Evolutionary conservation across 2,113 vertebrate species (phyloP).

Genomic region (Camelus bactrianus): DNA sequence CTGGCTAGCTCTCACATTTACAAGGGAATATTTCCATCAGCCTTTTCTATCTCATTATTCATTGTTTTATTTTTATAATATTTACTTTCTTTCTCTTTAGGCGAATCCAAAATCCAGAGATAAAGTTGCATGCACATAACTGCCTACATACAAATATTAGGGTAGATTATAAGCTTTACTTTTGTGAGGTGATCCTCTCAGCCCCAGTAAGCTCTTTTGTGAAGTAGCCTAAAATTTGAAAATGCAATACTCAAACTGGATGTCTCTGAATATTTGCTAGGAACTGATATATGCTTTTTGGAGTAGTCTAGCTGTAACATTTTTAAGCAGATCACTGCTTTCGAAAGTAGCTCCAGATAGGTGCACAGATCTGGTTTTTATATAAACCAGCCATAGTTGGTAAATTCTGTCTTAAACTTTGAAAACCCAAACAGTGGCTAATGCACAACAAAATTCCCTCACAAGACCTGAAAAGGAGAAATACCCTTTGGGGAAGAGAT

Average conservation of each 20-base stretch:
- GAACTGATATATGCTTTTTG: constrained; percentile 36
- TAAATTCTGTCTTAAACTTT: constrained; percentile 43
- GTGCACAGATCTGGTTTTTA: constrained; percentile 14
- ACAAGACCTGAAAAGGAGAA: background rate
- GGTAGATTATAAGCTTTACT: background rate
- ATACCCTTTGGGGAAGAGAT: constrained; percentile 26
- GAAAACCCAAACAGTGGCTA: constrained; percentile 37
- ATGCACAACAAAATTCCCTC: background rate
- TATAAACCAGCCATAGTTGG: constrained; percentile 33
- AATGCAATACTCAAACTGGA: background rate
- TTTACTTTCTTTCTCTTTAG: constrained; percentile 58
- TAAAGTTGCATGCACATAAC: constrained; percentile 13
- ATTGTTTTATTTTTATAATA: constrained; percentile 57
- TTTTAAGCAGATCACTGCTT: constrained; percentile 18
- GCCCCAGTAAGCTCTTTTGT: background rate
- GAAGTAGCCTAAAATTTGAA: constrained; percentile 39
- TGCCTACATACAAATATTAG: constrained; percentile 11
- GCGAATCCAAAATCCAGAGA: constrained; percentile 56
- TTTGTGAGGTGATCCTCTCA: background rate
- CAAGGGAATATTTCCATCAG: constrained; percentile 42
- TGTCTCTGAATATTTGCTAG: constrained; percentile 46
- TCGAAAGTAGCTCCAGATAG: background rate
- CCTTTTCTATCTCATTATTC: constrained; percentile 45
- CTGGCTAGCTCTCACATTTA: constrained; percentile 56
- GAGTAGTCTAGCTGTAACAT: background rate